These are phyloP conservation scores for Rhabdornis inornatus DNA, from an alignment of 2,113 vertebrate genomes.

Conservation along the genomic window DNA sequence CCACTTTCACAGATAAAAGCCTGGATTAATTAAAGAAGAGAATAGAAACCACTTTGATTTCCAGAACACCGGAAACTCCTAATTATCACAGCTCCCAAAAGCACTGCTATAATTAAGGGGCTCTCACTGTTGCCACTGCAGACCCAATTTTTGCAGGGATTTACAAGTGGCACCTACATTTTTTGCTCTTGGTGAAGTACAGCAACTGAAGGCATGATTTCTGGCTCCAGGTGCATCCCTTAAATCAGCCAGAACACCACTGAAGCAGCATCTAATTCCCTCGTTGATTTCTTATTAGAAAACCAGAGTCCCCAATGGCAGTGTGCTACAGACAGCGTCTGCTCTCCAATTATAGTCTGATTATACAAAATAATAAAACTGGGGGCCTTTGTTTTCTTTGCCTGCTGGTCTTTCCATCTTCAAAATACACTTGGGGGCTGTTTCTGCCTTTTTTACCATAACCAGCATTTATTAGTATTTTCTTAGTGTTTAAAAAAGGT, in stretches of 20 bases:
- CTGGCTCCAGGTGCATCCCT: slow-evolving; percentile 20
- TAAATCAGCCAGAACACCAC: not conserved
- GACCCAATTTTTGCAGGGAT: slow-evolving; percentile 18
- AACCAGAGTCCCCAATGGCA: not conserved
- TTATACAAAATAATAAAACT: slow-evolving; percentile 54
- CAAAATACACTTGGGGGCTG: not conserved
- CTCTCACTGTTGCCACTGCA: not conserved
- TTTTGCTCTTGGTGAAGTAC: not conserved
- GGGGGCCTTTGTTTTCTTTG: not conserved
- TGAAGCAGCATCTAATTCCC: not conserved
- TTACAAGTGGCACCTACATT: not conserved
- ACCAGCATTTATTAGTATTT: slow-evolving; percentile 32
- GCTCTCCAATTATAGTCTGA: slow-evolving; percentile 39
- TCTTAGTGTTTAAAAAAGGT: slow-evolving; percentile 37
- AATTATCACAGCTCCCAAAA: slow-evolving; percentile 46
- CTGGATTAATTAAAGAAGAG: slow-evolving; percentile 64
- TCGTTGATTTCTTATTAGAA: slow-evolving; percentile 35
- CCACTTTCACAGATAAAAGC: slow-evolving; percentile 48
- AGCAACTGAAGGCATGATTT: not conserved
- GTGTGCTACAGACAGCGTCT: not conserved
- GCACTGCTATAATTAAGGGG: slow-evolving; percentile 17
- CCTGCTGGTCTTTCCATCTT: not conserved
- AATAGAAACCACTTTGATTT: slow-evolving; percentile 59
- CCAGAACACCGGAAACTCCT: slow-evolving; percentile 41
- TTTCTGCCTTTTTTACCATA: not conserved